Percentiles rank a stretch among this genome's conserved stretches.
Evolutionary conservation across 2,797 vertebrate species (phyloP).

Genomic region (Microtus obscurus): DNA sequence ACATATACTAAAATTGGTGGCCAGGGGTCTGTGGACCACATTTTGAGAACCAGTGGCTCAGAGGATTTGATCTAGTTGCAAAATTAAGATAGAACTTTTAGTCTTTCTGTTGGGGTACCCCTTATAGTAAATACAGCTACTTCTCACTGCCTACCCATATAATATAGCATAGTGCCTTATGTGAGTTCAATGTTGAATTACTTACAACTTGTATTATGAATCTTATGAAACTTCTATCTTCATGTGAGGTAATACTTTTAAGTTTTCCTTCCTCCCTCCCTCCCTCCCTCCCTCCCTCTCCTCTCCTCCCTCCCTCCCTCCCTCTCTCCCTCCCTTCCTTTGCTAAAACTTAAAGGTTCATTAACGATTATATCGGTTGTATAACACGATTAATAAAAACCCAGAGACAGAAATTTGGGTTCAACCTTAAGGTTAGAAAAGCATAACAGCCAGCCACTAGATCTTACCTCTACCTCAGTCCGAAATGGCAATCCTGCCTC

Average conservation of each 20-base stretch:
- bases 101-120: not conserved
- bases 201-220: not conserved
- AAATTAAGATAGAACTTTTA: constrained; percentile 20
- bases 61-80: not conserved
- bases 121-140: not conserved
- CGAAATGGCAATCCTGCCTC: too few species aligned
- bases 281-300: too few species aligned
- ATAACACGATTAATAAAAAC: too few species aligned
- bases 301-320: too few species aligned
- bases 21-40: not conserved
- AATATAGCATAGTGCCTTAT: not conserved
- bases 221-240: not conserved
- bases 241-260: not conserved
- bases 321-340: too few species aligned
- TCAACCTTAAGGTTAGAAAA: too few species aligned
- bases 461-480: too few species aligned
- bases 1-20: too few species aligned
- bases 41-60: not conserved
- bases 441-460: too few species aligned
- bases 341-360: not conserved
- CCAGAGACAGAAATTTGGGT: too few species aligned
- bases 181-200: not conserved
- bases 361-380: not conserved
- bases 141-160: not conserved
- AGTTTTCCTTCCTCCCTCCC: too few species aligned